Conservation (phyloP, 2,888 invertebrate genomes). For the Allygus modestus region DNA sequence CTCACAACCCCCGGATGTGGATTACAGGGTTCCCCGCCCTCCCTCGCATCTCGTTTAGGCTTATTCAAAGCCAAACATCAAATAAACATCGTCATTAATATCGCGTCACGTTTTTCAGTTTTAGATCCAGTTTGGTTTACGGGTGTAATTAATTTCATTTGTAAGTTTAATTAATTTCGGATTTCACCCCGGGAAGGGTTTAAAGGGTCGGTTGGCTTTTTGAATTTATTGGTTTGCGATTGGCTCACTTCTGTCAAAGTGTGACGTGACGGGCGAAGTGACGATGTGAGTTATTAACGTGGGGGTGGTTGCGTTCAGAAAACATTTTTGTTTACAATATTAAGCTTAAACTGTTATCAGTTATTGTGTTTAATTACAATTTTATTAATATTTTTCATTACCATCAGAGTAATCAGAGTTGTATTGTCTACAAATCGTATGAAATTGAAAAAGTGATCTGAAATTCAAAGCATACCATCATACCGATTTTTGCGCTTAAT, state of each 20-base stretch:
- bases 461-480: no score
- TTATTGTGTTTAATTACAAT: no score
- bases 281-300: no score
- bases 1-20: conserved; percentile 2
- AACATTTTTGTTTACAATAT: no score
- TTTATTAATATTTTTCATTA: no score
- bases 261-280: no score
- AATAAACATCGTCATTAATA: conserved; percentile 37
- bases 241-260: background rate
- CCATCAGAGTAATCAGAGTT: no score
- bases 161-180: conserved; percentile 8
- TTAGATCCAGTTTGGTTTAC: conserved; percentile 18
- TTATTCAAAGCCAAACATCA: conserved; percentile 49
- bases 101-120: conserved; percentile 4
- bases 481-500: no score
- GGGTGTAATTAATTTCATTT: conserved; percentile 27
- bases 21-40: conserved; percentile 37
- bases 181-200: background rate
- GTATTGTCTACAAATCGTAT: no score
- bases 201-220: background rate
- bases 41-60: conserved; percentile 20
- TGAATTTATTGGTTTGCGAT: background rate
- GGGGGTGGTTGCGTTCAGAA: no score
- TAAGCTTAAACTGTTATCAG: no score
- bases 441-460: no score